A percentile compares a stretch with the other conserved stretches of the same genome.
Conservation (phyloP, 2,888 invertebrate species). For the Vannuccia rotundouncinata region DNA sequence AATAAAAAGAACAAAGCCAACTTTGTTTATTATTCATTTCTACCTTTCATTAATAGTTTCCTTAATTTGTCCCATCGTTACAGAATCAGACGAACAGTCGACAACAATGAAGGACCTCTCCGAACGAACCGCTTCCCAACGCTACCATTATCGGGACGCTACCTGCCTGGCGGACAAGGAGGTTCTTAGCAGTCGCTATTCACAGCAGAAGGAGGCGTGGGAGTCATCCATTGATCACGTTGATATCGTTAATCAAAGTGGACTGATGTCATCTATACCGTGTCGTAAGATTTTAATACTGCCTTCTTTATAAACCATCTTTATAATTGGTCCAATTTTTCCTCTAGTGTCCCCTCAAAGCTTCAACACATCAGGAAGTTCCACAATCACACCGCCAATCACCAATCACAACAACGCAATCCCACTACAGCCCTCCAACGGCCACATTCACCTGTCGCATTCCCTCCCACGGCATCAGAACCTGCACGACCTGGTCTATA, state of each 20-base stretch:
- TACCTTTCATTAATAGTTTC: too few relatives aligned
- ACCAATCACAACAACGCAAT: background rate
- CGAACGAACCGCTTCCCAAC: background rate
- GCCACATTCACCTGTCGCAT: background rate
- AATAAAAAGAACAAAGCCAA: too few relatives aligned
- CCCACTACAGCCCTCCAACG: conserved; percentile 40
- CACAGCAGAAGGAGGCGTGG: background rate
- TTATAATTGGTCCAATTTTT: too few relatives aligned
- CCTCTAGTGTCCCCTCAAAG: background rate
- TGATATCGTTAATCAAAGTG: background rate
- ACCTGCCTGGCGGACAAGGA: background rate
- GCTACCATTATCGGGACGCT: background rate
- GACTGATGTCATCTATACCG: background rate
- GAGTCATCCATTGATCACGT: background rate
- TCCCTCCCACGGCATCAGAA: background rate
- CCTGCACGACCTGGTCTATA: background rate
- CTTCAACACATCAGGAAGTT: background rate
- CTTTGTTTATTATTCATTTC: too few relatives aligned
- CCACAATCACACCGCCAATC: background rate
- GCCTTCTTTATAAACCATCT: too few relatives aligned
- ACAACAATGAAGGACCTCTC: background rate
- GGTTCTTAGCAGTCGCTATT: background rate
- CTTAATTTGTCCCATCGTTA: too few relatives aligned
- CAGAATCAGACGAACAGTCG: background rate
- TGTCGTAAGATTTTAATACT: too few relatives aligned